Conservation (phyloP, 2,113 vertebrate genomes). For the Lycaon pictus region DNA sequence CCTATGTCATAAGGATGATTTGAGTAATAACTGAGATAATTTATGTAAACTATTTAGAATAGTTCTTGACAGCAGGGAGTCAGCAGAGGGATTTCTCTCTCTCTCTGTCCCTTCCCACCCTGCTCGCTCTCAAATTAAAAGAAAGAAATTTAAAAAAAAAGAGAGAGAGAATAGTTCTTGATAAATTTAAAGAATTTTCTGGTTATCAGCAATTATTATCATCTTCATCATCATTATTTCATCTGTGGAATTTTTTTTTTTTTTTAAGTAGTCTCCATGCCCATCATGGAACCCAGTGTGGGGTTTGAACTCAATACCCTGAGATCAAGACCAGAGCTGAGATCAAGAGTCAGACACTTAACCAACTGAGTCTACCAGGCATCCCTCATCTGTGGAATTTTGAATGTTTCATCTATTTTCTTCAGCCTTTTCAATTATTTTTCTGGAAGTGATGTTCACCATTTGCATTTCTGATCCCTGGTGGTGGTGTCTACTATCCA, state of each 20-base stretch:
- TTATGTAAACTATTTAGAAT: background rate
- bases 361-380: background rate
- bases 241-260: background rate
- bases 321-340: background rate
- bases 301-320: background rate
- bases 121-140: background rate
- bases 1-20: background rate
- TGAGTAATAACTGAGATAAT: background rate
- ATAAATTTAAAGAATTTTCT: background rate
- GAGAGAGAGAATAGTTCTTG: background rate
- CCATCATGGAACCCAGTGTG: background rate
- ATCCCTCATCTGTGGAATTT: background rate
- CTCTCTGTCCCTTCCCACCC: background rate
- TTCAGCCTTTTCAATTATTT: background rate
- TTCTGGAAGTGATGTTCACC: background rate
- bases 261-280: background rate
- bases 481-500: fast-evolving
- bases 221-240: background rate
- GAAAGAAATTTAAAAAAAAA: background rate
- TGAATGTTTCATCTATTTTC: background rate
- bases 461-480: background rate
- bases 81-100: background rate
- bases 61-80: background rate
- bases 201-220: background rate
- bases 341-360: background rate